Percentiles rank a stretch among this genome's conserved stretches.
phyloP scores from a whole-genome alignment of 2,113 vertebrate species.

The Pituophis catenifer region DNA sequence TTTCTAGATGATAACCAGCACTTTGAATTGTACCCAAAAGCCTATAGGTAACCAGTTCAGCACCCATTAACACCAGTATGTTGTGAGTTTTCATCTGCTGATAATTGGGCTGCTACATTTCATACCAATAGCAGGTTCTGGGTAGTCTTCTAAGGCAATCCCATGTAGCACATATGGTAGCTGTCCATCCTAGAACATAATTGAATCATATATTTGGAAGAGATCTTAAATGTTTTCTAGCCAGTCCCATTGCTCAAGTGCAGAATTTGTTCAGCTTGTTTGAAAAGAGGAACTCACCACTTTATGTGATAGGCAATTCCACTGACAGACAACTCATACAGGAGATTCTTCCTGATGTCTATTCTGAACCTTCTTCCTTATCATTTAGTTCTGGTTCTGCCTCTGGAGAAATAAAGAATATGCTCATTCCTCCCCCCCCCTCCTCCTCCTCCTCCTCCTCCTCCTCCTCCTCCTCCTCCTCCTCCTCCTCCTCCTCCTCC shows the following conservation, averaged over 20 bases:
- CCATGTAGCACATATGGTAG: neutral
- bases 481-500: too few relatives aligned
- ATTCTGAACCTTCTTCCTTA: neutral
- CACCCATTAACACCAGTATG: neutral
- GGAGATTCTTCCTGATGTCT: neutral
- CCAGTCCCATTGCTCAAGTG: neutral
- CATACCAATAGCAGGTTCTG: neutral
- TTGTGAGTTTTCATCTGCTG: neutral
- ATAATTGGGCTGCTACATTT: neutral
- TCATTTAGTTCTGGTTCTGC: neutral
- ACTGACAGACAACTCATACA: neutral
- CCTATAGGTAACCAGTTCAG: neutral
- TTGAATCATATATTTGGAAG: neutral
- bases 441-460: too few relatives aligned
- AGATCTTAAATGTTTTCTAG: neutral
- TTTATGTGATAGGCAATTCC: neutral
- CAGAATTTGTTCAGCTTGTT: neutral
- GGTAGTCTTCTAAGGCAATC: neutral
- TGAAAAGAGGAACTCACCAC: neutral
- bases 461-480: too few relatives aligned
- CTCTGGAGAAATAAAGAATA: neutral
- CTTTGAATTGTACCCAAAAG: neutral
- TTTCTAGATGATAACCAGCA: neutral
- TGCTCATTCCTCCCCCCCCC: too few relatives aligned
- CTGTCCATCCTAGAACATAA: neutral